Percentiles rank a stretch among this genome's conserved stretches.
phyloP scores from a whole-genome alignment of 92 coral and sea anemone species.

The Ricordea florida region DNA sequence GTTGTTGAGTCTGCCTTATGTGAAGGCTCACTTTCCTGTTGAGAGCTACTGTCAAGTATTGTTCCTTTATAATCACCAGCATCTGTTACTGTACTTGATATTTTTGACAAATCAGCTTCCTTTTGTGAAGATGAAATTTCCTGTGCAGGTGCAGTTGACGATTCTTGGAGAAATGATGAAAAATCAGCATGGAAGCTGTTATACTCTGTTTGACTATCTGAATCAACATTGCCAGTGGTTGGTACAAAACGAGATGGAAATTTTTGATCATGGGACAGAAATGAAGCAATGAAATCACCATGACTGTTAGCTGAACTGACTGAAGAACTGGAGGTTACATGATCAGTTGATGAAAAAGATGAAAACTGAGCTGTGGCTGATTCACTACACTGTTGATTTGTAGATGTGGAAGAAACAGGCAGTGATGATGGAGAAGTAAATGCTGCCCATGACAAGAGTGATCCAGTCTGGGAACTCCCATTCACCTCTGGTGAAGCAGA shows the following conservation, averaged over 20 bases:
- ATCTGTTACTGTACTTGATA: not conserved
- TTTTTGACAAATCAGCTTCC: not conserved
- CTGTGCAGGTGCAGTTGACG: not conserved
- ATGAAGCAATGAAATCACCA: too few species aligned
- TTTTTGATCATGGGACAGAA: not conserved
- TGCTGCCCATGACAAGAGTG: slow-evolving; percentile 92
- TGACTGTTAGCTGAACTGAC: too few species aligned
- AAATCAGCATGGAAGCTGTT: slow-evolving; percentile 34
- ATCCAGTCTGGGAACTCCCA: slow-evolving; percentile 28
- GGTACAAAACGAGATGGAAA: too few species aligned
- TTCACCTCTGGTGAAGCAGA: slow-evolving; percentile 85
- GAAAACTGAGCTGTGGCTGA: slow-evolving; percentile 13
- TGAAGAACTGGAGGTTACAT: too few species aligned
- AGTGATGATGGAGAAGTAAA: slow-evolving; percentile 36
- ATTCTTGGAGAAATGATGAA: slow-evolving; percentile 13
- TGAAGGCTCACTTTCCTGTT: not conserved
- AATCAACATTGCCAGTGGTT: not conserved
- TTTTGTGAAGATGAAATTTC: not conserved
- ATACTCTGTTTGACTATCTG: slow-evolving; percentile 2
- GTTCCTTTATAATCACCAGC: not conserved
- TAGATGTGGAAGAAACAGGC: not conserved
- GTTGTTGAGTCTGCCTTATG: not conserved
- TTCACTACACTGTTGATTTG: too few species aligned
- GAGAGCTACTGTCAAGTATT: not conserved
- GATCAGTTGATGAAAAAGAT: too few species aligned